Evolutionary conservation across 2,888 invertebrate genomes (phyloP).

Genomic region (Hipparchia semele): DNA sequence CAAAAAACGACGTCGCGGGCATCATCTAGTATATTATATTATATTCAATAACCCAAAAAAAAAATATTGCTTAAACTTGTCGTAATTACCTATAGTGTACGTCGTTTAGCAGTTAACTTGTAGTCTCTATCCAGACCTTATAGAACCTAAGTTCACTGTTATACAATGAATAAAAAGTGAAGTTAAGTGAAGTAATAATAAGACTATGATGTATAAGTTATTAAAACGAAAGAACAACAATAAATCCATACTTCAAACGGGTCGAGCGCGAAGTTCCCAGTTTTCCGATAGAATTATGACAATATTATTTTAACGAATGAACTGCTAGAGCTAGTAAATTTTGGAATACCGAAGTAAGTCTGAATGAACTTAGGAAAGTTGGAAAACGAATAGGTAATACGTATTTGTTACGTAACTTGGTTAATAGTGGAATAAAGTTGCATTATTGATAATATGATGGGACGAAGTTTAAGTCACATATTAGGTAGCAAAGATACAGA

Average conservation of each 20-base stretch:
- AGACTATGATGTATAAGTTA: neutral
- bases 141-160: no score
- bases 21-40: no score
- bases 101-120: neutral
- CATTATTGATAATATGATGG: neutral
- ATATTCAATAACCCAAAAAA: no score
- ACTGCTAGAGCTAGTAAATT: conserved; percentile 11
- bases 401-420: conserved; percentile 6
- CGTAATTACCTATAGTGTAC: neutral
- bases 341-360: conserved; percentile 8
- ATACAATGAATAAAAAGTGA: no score
- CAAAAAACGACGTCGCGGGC: no score
- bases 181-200: neutral
- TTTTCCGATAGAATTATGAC: conserved; percentile 17
- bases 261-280: conserved; percentile 1
- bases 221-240: conserved; percentile 1
- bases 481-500: no score
- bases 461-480: no score
- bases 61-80: no score
- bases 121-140: neutral
- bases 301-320: conserved; percentile 18
- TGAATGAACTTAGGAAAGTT: conserved; percentile 10
- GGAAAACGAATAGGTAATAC: conserved; percentile 11
- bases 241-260: conserved; percentile 8
- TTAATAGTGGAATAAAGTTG: conserved; percentile 7